phyloP scores from a whole-genome alignment of 1,140 invertebrate species.

The Trinorchestia longiramus region DNA sequence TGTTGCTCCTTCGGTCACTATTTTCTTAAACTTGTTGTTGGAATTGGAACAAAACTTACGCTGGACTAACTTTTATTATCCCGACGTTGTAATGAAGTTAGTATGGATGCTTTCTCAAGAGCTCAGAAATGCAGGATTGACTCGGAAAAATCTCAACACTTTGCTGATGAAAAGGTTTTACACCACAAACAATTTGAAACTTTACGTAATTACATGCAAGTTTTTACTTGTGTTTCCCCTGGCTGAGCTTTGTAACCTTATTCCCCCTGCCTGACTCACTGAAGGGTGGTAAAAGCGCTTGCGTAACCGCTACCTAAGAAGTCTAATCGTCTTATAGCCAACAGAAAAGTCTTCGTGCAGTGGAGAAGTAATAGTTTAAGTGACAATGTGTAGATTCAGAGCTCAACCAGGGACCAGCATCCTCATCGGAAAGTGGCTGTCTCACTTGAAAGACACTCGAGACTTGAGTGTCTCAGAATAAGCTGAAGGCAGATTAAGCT shows the following conservation, averaged over 20 bases:
- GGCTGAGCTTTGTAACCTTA: background rate
- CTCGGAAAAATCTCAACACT: background rate
- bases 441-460: no score
- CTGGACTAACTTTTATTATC: background rate
- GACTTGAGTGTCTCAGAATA: no score
- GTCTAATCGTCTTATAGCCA: background rate
- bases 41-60: background rate
- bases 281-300: background rate
- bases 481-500: no score
- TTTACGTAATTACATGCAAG: background rate
- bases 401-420: no score
- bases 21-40: background rate
- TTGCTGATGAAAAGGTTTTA: background rate
- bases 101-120: background rate
- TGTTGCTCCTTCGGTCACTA: background rate
- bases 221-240: background rate
- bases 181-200: background rate
- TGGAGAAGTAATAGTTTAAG: no score
- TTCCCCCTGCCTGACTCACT: background rate
- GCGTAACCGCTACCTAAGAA: background rate
- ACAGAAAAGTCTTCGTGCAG: background rate
- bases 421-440: no score
- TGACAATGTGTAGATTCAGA: no score
- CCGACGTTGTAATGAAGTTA: background rate
- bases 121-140: background rate